Evolutionary conservation across 1,140 invertebrate genomes (phyloP), one percentile per base, ranked within the genome.

Genomic region (Aphis craccivora): DNA sequence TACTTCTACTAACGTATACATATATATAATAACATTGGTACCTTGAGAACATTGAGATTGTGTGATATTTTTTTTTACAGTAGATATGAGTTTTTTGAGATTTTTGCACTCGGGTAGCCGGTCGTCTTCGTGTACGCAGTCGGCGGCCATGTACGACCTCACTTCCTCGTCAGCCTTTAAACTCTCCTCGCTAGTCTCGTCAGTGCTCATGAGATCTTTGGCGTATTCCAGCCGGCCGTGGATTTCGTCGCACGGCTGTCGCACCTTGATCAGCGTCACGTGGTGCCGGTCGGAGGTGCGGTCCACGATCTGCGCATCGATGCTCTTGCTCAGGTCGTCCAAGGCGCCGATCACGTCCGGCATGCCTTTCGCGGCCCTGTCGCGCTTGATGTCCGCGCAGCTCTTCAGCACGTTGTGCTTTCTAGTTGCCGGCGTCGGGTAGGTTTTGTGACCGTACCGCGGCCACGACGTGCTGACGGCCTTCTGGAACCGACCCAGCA

Each of bases 151-250:
- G 90, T 94, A 94, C n/a, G 94, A 94, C 81, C 94, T 86, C 11
- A 94, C 94, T 53, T 94, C 94, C 43, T 94, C 94, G 60, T 94
- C 94, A 43, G 94, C 94, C 83, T 94, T 94, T 86, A 94, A 86
- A 93, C 94, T 94, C 83, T 94, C 94, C 30, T 94, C 94, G 84
- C 94, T 94, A 40, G 94, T 93, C 55, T 94, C 94, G 43, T 94
- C 94, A 22, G 94, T 90, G 81, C 94, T 86, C 89, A 94, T 88
- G 45, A 94, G 94, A 81, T 93, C 94, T 93, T 91, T 94, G 48
- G 83, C 91, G 60, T 94, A 93, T 76, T 93, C 93, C 67, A 94
- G 76, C 37, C 94, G 93, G 30, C 87, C 84, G 53, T 48, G 84
- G 51, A 90, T 40, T 37, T 94, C 81, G 37, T 89, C 90, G 9